These are phyloP conservation scores for Acarapis woodi DNA, from an alignment of 1,140 invertebrate species.

Conservation along the genomic window DNA sequence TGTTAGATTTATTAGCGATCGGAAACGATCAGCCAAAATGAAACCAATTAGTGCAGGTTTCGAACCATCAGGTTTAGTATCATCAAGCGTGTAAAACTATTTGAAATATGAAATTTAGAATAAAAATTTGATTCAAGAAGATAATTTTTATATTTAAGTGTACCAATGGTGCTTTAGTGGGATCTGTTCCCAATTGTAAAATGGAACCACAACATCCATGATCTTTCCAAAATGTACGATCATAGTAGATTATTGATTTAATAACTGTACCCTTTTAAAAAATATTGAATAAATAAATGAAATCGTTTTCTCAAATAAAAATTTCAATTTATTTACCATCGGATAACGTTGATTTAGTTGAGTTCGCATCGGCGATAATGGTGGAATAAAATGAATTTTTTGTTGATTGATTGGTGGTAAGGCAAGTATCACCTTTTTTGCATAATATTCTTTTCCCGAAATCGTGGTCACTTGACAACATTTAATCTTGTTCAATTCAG, in stretches of 20 bases:
- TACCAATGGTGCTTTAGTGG: too few relatives aligned
- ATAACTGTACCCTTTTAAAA: too few relatives aligned
- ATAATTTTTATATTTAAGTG: too few relatives aligned
- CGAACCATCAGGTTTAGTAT: conserved; percentile 17
- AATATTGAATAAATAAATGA: conserved; percentile 6
- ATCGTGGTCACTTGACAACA: too few relatives aligned
- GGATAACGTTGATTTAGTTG: conserved; percentile 18
- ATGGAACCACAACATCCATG: conserved; percentile 13
- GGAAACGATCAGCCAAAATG: background rate
- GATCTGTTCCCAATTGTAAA: too few relatives aligned
- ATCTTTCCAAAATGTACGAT: conserved; percentile 17
- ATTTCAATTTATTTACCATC: conserved; percentile 17
- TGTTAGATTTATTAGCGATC: too few relatives aligned
- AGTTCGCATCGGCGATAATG: conserved; percentile 15
- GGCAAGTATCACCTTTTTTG: conserved; percentile 17
- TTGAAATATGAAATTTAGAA: conserved; percentile 10
- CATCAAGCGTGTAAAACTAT: conserved; percentile 16
- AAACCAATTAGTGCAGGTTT: conserved; percentile 17
- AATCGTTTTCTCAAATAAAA: background rate
- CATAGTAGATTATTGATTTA: conserved; percentile 18
- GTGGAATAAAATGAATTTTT: conserved; percentile 18
- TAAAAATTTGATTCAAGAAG: too few relatives aligned
- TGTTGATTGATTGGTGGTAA: conserved; percentile 17
- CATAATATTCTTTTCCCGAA: conserved; percentile 12
- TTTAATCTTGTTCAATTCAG: too few relatives aligned